These are phyloP conservation scores for Holothuria scabra DNA, from an alignment of 53 echinoderm and acorn worm species.

Conservation along the genomic window DNA sequence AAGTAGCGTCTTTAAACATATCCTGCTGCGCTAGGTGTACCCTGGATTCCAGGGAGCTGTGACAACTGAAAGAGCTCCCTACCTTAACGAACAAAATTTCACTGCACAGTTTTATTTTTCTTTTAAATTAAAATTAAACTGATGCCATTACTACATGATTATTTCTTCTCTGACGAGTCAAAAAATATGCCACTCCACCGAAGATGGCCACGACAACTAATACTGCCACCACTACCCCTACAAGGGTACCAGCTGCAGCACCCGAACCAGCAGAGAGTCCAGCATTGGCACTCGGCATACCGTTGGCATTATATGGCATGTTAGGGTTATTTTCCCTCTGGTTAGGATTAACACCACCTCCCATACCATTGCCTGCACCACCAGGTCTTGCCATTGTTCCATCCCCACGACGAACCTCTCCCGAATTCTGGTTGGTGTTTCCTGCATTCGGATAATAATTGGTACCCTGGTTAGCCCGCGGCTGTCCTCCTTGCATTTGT, in stretches of 20 bases:
- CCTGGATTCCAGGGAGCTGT: no score
- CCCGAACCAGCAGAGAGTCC: conserved; percentile 6
- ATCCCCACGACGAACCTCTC: not conserved
- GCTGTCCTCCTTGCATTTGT: not conserved
- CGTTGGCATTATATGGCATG: conserved; percentile 1
- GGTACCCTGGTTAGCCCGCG: not conserved
- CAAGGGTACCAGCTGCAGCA: conserved; percentile 64
- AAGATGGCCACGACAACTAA: conserved; percentile 79
- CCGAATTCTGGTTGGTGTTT: conserved; percentile 3
- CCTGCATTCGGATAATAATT: not conserved
- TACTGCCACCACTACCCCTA: conserved; percentile 77
- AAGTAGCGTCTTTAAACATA: no score
- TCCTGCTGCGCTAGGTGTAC: no score
- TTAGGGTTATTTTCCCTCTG: not conserved
- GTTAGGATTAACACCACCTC: not conserved
- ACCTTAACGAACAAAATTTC: no score
- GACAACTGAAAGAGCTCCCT: no score
- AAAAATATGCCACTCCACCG: conserved; percentile 73
- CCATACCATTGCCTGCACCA: not conserved
- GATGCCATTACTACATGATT: conserved; percentile 69
- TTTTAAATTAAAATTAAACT: conserved; percentile 40
- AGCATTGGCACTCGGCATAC: conserved; percentile 3
- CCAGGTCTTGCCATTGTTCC: conserved; percentile 6
- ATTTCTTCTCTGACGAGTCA: conserved; percentile 72
- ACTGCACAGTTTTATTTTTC: no score